Evolutionary conservation across 2,797 vertebrate genomes (phyloP), one percentile per base, ranked within the genome.

Genomic region (Microctenopoma stevenorrisi): DNA sequence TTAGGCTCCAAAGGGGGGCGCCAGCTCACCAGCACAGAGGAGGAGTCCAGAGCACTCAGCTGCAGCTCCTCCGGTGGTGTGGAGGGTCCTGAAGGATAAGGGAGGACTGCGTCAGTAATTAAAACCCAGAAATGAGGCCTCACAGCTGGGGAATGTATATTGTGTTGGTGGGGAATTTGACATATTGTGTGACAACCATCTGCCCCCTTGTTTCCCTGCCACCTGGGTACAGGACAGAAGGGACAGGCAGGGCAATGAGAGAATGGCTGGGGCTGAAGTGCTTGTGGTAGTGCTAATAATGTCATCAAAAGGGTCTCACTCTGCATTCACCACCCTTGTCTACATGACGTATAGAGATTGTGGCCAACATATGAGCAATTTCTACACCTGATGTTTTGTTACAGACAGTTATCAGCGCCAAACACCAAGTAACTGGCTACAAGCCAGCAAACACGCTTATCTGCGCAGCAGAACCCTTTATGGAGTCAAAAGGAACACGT

Each of bases 1-100:
- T 98, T 98, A 25, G 97, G 94, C 84, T 99, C 96, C 4, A 94
- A 87, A 0, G 98, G 98, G 30, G 96, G 98, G 74, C 94, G 96
- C 98, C 97, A 99, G 89, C 94, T 96, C 84, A 96, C 94, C 87
- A 96, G 93, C 11, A 98, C 96, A 0, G 96, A 95, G 0, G 94
- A 96, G 0, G 96, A 94, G 50, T 96, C 96, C 81, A 97, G 87
- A 0, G 94, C 93, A 18, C 94, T 97, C 86, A 98, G 91, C 78
- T 95, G 94, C 82, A 99, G 90, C 81, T 98, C 96, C 0, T 96
- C 94, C 0, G 98, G 98, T 71, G 98, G 95, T 0, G 96, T 95
- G 0, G 95, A 97, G 13, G 98, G 97, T 67, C 96, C 98, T 99
- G 79, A 30, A 80, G 82, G 74, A 68, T 69, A 79, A 56, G 55